phyloP scores from a whole-genome alignment of 2,888 invertebrate genomes.

The Cantharis rufa region DNA sequence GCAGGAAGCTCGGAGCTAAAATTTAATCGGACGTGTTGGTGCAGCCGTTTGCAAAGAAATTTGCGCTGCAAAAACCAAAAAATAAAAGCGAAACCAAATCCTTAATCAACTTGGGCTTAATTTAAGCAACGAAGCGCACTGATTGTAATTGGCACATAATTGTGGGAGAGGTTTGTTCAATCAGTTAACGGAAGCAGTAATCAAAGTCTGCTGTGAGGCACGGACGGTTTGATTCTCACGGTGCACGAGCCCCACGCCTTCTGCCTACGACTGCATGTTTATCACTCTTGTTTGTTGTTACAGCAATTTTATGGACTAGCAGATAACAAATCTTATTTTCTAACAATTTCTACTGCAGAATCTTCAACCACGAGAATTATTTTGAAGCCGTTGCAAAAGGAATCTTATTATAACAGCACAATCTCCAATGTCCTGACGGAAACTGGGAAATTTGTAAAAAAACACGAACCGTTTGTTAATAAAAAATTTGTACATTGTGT shows the following conservation, averaged over 20 bases:
- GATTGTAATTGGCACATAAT: constrained; percentile 49
- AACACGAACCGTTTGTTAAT: not conserved
- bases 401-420: not conserved
- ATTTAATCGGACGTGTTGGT: not conserved
- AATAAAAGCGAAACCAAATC: not conserved
- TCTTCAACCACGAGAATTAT: not conserved
- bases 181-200: constrained; percentile 53
- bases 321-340: constrained; percentile 13
- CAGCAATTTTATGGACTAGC: constrained; percentile 20
- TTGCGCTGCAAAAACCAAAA: not conserved
- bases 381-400: not conserved
- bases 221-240: constrained; percentile 53
- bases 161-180: constrained; percentile 49
- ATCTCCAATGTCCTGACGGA: not conserved
- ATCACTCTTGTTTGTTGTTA: constrained; percentile 22
- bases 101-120: constrained; percentile 11
- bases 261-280: constrained; percentile 32
- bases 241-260: constrained; percentile 54
- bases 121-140: constrained; percentile 30
- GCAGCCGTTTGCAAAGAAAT: not conserved
- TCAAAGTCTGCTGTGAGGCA: constrained; percentile 47
- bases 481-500: not conserved
- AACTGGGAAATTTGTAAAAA: not conserved
- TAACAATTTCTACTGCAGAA: not conserved
- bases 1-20: not conserved